Percentiles rank a stretch among this genome's conserved stretches.
These are phyloP conservation scores for Belgica antarctica DNA, from an alignment of 2,888 invertebrate species.

Conservation along the genomic window DNA sequence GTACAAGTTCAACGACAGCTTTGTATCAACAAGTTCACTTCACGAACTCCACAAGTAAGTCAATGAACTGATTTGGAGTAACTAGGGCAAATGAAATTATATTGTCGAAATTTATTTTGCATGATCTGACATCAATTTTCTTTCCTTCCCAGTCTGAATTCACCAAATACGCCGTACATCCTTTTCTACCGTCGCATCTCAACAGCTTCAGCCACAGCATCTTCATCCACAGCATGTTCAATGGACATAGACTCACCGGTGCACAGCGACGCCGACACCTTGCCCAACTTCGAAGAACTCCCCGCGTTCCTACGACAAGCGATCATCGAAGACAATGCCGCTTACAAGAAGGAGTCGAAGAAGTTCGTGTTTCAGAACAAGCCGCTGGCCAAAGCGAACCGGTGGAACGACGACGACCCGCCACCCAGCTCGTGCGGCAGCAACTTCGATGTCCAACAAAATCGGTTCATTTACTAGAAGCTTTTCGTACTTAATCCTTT, in stretches of 20 bases:
- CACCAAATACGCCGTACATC: slow-evolving; percentile 79
- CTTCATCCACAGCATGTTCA: not conserved
- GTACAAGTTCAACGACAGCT: slow-evolving; percentile 79
- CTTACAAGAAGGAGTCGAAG: not conserved
- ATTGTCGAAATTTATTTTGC: not conserved
- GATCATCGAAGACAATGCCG: slow-evolving; percentile 54
- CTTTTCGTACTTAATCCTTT: slow-evolving; percentile 10
- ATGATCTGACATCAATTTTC: not conserved
- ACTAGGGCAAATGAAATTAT: too few species aligned
- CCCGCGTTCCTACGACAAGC: slow-evolving; percentile 52
- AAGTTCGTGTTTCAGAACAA: slow-evolving; percentile 3
- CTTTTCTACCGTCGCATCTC: slow-evolving; percentile 64
- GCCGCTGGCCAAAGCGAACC: slow-evolving; percentile 47
- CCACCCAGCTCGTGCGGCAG: slow-evolving; percentile 53
- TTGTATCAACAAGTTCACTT: slow-evolving; percentile 63
- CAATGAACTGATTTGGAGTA: too few species aligned
- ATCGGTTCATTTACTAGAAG: slow-evolving; percentile 3
- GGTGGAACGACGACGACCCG: slow-evolving; percentile 52
- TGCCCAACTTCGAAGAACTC: slow-evolving; percentile 50
- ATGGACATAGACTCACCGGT: not conserved
- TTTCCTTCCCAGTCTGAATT: slow-evolving; percentile 54
- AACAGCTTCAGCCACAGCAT: slow-evolving; percentile 15
- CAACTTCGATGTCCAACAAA: slow-evolving; percentile 22
- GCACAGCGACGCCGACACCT: not conserved
- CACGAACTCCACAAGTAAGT: slow-evolving; percentile 59